These are phyloP conservation scores for Barypeithes pellucidus DNA, from an alignment of 2,888 invertebrate genomes.

Conservation along the genomic window DNA sequence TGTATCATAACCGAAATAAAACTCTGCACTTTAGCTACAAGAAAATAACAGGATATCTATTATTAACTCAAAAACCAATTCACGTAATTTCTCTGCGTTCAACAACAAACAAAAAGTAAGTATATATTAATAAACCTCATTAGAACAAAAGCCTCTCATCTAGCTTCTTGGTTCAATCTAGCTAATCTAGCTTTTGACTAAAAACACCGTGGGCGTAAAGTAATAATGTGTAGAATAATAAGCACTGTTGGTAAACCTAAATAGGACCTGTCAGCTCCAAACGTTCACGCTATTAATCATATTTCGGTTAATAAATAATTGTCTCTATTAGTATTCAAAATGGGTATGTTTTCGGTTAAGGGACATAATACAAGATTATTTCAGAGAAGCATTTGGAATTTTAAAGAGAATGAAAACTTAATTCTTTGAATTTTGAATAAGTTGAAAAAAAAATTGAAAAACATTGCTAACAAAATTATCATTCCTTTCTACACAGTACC, in stretches of 20 bases:
- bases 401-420: not conserved
- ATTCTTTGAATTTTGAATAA: too few species aligned
- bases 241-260: conserved; percentile 12
- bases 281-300: conserved; percentile 10
- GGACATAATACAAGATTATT: not conserved
- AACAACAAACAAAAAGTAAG: conserved; percentile 2
- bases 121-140: conserved; percentile 9
- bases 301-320: conserved; percentile 15
- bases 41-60: not conserved
- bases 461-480: too few species aligned
- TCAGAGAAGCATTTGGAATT: not conserved
- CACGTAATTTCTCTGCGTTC: not conserved
- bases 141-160: conserved; percentile 8
- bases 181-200: conserved; percentile 22
- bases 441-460: too few species aligned
- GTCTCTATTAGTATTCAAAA: conserved; percentile 17
- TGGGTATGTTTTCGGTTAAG: conserved; percentile 1
- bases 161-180: not conserved
- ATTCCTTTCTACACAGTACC: too few species aligned
- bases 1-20: too few species aligned
- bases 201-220: conserved; percentile 11
- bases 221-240: conserved; percentile 10
- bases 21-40: not conserved
- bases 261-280: conserved; percentile 13
- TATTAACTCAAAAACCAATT: not conserved